Conservation (phyloP, 2,888 invertebrate genomes). For the Drosophila fulvimacula region DNA sequence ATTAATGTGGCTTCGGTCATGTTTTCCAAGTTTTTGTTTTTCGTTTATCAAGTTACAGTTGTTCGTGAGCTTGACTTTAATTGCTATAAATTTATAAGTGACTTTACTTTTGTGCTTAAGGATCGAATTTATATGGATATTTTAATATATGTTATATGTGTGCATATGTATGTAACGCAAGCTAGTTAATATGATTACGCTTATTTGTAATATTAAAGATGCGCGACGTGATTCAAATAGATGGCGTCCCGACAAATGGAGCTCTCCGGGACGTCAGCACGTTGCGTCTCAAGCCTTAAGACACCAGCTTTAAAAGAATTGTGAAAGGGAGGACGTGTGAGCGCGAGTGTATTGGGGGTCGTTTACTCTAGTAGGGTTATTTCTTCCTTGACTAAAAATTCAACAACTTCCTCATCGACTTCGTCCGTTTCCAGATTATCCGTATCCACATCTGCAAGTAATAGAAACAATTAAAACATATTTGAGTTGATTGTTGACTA, state of each 20-base stretch:
- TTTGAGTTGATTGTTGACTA: neutral
- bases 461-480: neutral
- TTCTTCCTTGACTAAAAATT: slow-evolving; percentile 99
- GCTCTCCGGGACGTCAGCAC: slow-evolving; percentile 31
- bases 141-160: slow-evolving; percentile 14
- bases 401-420: slow-evolving; percentile 97
- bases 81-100: slow-evolving; percentile 20
- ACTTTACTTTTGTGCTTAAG: slow-evolving; percentile 52
- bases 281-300: slow-evolving; percentile 38
- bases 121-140: slow-evolving; percentile 38
- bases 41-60: slow-evolving; percentile 34
- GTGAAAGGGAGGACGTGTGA: slow-evolving; percentile 17
- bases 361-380: slow-evolving; percentile 90
- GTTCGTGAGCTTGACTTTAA: slow-evolving; percentile 42
- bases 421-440: slow-evolving; percentile 96
- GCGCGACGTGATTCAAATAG: slow-evolving; percentile 33
- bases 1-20: slow-evolving; percentile 44
- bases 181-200: slow-evolving; percentile 36
- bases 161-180: slow-evolving; percentile 60
- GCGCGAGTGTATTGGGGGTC: slow-evolving; percentile 48
- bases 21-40: slow-evolving; percentile 1
- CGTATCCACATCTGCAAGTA: slow-evolving; percentile 93
- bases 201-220: slow-evolving; percentile 43
- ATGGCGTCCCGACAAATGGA: slow-evolving; percentile 14
- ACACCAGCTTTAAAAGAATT: slow-evolving; percentile 55